Percentiles rank a stretch among this genome's conserved stretches.
These are phyloP conservation scores for Patiria miniata DNA, from an alignment of 35 echinoderm and acorn worm genomes.

Conservation along the genomic window DNA sequence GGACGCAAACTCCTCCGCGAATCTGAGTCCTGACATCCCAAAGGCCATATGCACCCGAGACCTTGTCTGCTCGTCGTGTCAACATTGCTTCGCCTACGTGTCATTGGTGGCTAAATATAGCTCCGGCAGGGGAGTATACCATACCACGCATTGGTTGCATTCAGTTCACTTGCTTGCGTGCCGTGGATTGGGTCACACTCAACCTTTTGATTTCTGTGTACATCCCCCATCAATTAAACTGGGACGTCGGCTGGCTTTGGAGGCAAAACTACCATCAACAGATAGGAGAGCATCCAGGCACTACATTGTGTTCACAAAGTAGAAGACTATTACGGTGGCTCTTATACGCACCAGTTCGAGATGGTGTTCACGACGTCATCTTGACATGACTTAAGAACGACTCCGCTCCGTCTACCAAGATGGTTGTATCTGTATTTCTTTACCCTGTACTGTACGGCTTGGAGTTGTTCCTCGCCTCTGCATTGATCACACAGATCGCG, in stretches of 20 bases:
- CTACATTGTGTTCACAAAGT: too few species aligned
- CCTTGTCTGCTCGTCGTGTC: slow-evolving; percentile 11
- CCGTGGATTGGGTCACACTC: background rate
- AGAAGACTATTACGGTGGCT: too few species aligned
- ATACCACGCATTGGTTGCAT: slow-evolving; percentile 3
- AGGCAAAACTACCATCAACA: background rate
- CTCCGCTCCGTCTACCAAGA: slow-evolving; percentile 5
- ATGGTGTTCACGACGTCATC: background rate
- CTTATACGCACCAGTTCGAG: too few species aligned
- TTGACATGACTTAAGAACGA: background rate
- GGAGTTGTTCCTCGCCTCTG: slow-evolving; percentile 88
- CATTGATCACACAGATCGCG: slow-evolving; percentile 82
- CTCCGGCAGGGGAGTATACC: background rate
- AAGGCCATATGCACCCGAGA: background rate
- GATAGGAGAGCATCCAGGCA: too few species aligned
- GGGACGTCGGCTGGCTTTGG: background rate
- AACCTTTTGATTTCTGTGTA: slow-evolving; percentile 19
- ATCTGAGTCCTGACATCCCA: too few species aligned
- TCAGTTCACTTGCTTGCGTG: slow-evolving; percentile 16
- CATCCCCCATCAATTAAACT: slow-evolving; percentile 10
- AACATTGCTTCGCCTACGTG: slow-evolving; percentile 23
- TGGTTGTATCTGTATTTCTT: slow-evolving; percentile 68
- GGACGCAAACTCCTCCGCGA: too few species aligned
- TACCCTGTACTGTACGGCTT: slow-evolving; percentile 79
- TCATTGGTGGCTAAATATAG: slow-evolving; percentile 23